Evolutionary conservation across 2,888 invertebrate species (phyloP).

Genomic region (Schizotus pectinicornis): DNA sequence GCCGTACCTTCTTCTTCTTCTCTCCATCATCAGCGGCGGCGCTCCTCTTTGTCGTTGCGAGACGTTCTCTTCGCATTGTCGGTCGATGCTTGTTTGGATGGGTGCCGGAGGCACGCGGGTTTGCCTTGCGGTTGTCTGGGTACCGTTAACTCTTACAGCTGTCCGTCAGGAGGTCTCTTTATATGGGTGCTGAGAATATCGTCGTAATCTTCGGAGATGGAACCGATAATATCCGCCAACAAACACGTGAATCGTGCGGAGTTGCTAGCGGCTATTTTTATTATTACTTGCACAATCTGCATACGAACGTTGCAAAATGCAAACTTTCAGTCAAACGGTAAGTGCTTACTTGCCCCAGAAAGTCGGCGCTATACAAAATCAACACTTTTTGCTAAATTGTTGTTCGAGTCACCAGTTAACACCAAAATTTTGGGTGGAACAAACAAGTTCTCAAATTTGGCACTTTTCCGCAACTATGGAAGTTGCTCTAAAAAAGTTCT

Average conservation of each 20-base stretch:
- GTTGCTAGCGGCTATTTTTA: background rate
- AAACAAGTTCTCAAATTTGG: too few species aligned
- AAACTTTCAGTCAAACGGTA: too few species aligned
- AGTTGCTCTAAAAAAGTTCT: too few species aligned
- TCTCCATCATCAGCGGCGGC: slow-evolving; percentile 17
- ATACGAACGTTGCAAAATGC: too few species aligned
- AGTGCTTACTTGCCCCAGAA: too few species aligned
- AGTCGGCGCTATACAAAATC: too few species aligned
- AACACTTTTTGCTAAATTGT: too few species aligned
- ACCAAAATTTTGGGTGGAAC: too few species aligned
- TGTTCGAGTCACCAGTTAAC: too few species aligned
- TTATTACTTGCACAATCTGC: too few species aligned
- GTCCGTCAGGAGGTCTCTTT: slow-evolving; percentile 30
- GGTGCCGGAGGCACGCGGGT: slow-evolving; percentile 19
- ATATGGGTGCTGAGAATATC: slow-evolving; percentile 26
- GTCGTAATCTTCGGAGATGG: slow-evolving; percentile 21
- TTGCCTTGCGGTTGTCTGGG: slow-evolving; percentile 24
- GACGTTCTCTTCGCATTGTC: background rate
- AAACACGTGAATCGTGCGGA: background rate
- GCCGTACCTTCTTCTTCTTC: slow-evolving; percentile 21
- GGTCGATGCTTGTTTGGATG: slow-evolving; percentile 12
- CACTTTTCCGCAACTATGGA: too few species aligned
- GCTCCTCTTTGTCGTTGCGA: slow-evolving; percentile 17
- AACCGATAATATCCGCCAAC: slow-evolving; percentile 5
- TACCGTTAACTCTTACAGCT: slow-evolving; percentile 33